These are phyloP conservation scores for Dryobates pubescens DNA, from an alignment of 2,797 vertebrate genomes.

Conservation along the genomic window DNA sequence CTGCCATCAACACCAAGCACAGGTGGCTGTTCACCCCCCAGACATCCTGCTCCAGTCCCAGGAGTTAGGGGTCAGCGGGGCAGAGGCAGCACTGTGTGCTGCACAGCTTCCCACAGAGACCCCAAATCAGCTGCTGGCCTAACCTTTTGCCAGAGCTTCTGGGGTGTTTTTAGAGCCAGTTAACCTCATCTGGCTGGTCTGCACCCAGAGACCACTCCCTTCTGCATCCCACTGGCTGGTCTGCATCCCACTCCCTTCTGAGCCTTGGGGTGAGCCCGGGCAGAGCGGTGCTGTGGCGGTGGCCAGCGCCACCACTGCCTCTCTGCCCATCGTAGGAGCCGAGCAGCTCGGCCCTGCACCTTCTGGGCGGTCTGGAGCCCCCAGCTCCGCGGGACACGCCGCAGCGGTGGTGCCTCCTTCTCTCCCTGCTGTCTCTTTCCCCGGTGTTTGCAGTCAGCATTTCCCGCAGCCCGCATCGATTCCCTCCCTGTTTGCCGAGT, in stretches of 20 bases:
- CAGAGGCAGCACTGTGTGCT: neutral
- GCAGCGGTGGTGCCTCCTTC: accelerated
- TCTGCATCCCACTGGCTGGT: neutral
- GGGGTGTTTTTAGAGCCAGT: neutral
- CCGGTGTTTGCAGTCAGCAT: neutral
- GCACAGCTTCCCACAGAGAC: neutral
- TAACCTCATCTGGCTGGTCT: neutral
- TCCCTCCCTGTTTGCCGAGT: neutral
- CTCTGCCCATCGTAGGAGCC: neutral
- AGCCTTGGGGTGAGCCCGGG: neutral
- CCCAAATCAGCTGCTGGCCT: accelerated
- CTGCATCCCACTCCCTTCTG: neutral
- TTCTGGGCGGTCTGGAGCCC: neutral
- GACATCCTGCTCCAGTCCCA: accelerated
- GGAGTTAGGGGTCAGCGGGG: neutral
- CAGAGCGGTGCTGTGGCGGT: neutral
- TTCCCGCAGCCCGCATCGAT: neutral
- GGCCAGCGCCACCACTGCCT: accelerated
- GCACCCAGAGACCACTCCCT: neutral
- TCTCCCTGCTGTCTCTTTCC: accelerated
- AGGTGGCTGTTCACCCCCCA: neutral
- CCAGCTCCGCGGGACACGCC: accelerated
- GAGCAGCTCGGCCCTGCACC: neutral
- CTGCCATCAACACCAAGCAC: accelerated
- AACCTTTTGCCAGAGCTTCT: neutral